Evolutionary conservation across 2,888 invertebrate species (phyloP).

Genomic region (Hofmannophila pseudospretella): DNA sequence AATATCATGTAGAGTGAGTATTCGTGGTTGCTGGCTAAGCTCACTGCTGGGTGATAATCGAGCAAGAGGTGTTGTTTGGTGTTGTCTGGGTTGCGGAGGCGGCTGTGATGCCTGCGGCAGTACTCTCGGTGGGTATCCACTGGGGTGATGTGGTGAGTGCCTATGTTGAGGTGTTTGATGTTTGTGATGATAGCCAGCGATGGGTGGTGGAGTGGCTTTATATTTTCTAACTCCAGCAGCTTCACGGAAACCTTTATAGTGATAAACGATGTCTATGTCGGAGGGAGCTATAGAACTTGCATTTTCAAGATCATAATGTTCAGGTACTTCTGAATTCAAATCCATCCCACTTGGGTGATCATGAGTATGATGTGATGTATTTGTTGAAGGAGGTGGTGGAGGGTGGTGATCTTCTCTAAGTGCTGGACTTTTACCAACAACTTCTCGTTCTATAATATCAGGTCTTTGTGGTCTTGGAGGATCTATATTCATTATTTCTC

Average conservation of each 20-base stretch:
- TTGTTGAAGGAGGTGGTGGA: constrained; percentile 86
- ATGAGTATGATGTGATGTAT: constrained; percentile 83
- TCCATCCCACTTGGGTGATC: constrained; percentile 87
- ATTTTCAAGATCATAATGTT: constrained; percentile 97
- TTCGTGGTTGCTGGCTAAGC: constrained; percentile 93
- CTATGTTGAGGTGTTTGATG: constrained; percentile 86
- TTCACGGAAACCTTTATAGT: constrained; percentile 96
- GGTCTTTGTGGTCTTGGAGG: constrained; percentile 90
- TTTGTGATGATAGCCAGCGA: constrained; percentile 86
- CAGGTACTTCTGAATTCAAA: constrained; percentile 88
- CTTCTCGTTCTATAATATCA: constrained; percentile 95
- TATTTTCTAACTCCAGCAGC: constrained; percentile 90
- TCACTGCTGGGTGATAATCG: constrained; percentile 95
- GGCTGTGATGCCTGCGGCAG: constrained; percentile 84
- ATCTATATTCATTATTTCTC: constrained; percentile 85
- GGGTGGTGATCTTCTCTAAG: constrained; percentile 88
- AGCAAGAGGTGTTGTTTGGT: constrained; percentile 94
- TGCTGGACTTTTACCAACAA: constrained; percentile 89
- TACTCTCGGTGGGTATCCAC: constrained; percentile 85
- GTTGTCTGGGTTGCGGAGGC: constrained; percentile 82
- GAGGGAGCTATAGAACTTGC: constrained; percentile 98
- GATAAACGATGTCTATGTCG: constrained; percentile 97
- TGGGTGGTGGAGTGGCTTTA: constrained; percentile 90
- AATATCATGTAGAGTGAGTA: constrained; percentile 94
- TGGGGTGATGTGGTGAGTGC: constrained; percentile 87